Conservation (phyloP, 1,140 invertebrate species). For the Holotrichia oblita region DNA sequence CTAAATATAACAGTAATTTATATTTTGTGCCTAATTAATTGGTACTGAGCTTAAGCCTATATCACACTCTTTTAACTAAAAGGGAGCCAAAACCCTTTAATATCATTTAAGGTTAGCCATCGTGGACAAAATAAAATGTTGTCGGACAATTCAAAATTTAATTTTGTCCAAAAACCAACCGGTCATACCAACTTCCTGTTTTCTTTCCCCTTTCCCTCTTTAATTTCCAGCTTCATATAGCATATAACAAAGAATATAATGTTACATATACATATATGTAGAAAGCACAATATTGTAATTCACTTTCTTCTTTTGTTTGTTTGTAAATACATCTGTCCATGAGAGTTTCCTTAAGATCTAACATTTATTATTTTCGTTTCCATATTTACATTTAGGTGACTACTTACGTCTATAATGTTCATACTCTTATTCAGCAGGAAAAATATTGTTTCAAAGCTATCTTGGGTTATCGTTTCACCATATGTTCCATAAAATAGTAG, state of each 20-base stretch:
- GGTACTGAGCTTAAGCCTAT: constrained; percentile 42
- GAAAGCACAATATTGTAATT: constrained; percentile 17
- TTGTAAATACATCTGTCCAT: background rate
- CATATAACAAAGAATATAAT: constrained; percentile 23
- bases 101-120: background rate
- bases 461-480: background rate
- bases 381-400: constrained; percentile 28
- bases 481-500: background rate
- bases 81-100: background rate
- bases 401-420: constrained; percentile 6
- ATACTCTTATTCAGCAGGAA: constrained; percentile 8
- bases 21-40: constrained; percentile 41
- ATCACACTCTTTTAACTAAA: constrained; percentile 40
- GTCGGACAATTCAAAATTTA: background rate
- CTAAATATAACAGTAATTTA: constrained; percentile 30
- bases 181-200: background rate
- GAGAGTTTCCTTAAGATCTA: background rate
- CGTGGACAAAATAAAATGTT: background rate
- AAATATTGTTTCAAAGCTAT: constrained; percentile 15
- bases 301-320: background rate
- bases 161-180: background rate
- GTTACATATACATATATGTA: constrained; percentile 21
- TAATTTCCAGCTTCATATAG: constrained; percentile 15
- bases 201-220: background rate
- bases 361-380: constrained; percentile 13